phyloP scores from a whole-genome alignment of 2,888 invertebrate genomes.

The Agrotis segetum region DNA sequence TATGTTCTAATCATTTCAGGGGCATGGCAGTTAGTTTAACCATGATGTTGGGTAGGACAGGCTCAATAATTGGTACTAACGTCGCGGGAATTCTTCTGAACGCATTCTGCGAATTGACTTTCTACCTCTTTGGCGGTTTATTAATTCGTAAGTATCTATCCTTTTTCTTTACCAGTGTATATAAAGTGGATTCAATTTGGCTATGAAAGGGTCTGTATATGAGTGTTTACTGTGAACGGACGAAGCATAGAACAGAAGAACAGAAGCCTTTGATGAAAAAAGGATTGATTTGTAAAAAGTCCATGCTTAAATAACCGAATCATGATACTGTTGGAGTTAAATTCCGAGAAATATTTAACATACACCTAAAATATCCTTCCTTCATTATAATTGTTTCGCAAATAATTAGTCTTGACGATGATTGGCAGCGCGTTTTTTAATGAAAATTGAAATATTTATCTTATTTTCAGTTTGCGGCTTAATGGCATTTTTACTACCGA shows the following conservation, averaged over 20 bases:
- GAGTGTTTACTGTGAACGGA: too few relatives aligned
- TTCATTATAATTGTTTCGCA: background rate
- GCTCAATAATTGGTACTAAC: constrained; percentile 92
- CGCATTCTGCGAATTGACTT: constrained; percentile 90
- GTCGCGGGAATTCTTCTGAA: constrained; percentile 92
- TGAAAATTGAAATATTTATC: constrained; percentile 24
- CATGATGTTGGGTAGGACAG: constrained; percentile 92
- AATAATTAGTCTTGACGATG: background rate
- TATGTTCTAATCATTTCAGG: constrained; percentile 71
- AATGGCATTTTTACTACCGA: constrained; percentile 74
- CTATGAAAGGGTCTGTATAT: too few relatives aligned
- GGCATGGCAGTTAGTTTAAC: constrained; percentile 92
- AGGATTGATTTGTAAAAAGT: too few relatives aligned
- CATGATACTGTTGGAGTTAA: too few relatives aligned
- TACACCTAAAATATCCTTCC: background rate
- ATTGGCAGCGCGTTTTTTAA: background rate
- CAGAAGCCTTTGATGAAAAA: too few relatives aligned
- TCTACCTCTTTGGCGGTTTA: constrained; percentile 90
- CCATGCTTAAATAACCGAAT: too few relatives aligned
- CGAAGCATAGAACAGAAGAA: too few relatives aligned
- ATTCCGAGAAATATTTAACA: too few relatives aligned
- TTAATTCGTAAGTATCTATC: constrained; percentile 86
- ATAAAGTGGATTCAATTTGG: too few relatives aligned
- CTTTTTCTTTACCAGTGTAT: too few relatives aligned
- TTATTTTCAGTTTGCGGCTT: constrained; percentile 79